Evolutionary conservation across 2,113 vertebrate species (phyloP), one percentile per base, ranked within the genome.

Genomic region (Desmodus rotundus): DNA sequence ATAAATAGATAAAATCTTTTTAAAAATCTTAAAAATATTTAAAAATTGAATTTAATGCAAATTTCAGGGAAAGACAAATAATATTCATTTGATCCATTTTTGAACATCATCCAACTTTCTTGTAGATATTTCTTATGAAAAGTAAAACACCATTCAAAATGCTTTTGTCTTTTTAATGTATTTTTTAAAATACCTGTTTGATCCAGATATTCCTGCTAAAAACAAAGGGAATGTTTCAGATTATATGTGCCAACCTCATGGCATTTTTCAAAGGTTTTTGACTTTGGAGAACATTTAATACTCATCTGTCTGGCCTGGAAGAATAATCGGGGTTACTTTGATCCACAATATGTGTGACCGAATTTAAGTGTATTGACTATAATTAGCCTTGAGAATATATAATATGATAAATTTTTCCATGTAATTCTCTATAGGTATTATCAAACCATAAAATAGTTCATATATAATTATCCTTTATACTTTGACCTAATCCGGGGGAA

Each of bases 201-300:
- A 76, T 91, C 67, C 22, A 92, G 41, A 72, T 68, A 87, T 38
- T 95, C 13, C 6, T 77, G 36, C 24, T 78, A 86, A 90, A 10
- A 81, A 13, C 7, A 87, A 70, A 90, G 19, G 77, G 31, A 93
- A 68, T 95, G 77, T 85, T 96, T 96, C 58, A 91, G 68, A 95
- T 96, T 95, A 43, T 56, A 91, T 74, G 31, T 74, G 54, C 87
- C 63, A 96, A 77, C 8, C 4, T 74, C 20, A 87, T 54, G 36
- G 41, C 41, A 96, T 87, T 91, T 91, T 97, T 87, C 85, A 96
- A 93, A 93, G 19, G 4, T 2, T 65, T 52, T 92, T 86, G 45
- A 47, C 50, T 83, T 92, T 91, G 63, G 33, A 77, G 38, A 96
- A 56, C 38, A 87, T 88, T 54, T 95, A 92, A 83, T 73, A 45